Evolutionary conservation across 30 jellyfish, hydroid and myxozoan genomes (phyloP).

Genomic region (Rhopilema esculentum): DNA sequence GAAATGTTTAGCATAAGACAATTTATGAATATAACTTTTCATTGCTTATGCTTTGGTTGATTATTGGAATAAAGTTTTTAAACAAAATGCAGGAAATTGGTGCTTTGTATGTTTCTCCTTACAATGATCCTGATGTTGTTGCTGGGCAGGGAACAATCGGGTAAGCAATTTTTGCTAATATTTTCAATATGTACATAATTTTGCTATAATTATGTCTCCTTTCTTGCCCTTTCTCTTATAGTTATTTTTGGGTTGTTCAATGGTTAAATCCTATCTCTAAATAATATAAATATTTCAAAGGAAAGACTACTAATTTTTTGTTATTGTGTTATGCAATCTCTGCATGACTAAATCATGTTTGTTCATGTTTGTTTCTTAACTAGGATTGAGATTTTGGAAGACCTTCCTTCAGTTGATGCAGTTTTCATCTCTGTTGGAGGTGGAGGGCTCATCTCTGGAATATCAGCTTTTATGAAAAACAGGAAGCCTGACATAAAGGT

Average conservation of each 20-base stretch:
- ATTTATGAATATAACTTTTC: too few relatives aligned
- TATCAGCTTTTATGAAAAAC: conserved; percentile 63
- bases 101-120: conserved; percentile 72
- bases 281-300: too few relatives aligned
- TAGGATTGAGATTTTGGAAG: conserved; percentile 76
- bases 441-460: conserved; percentile 90
- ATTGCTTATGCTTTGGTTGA: too few relatives aligned
- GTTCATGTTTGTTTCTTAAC: not conserved
- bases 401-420: conserved; percentile 79
- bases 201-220: too few relatives aligned
- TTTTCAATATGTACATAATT: not conserved
- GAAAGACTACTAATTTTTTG: too few relatives aligned
- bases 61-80: too few relatives aligned
- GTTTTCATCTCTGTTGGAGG: conserved; percentile 94
- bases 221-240: too few relatives aligned
- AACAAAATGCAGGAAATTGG: conserved; percentile 57
- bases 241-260: too few relatives aligned
- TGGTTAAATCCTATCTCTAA: too few relatives aligned
- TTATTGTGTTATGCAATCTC: too few relatives aligned
- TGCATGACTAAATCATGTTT: not conserved
- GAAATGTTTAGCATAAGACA: too few relatives aligned
- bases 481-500: conserved; percentile 63
- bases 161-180: conserved; percentile 22
- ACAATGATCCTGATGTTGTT: conserved; percentile 77
- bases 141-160: conserved; percentile 94